Percentiles rank a stretch among this genome's conserved stretches.
These are phyloP conservation scores for Metopia argyrocephala DNA, from an alignment of 2,888 invertebrate species.

Conservation along the genomic window DNA sequence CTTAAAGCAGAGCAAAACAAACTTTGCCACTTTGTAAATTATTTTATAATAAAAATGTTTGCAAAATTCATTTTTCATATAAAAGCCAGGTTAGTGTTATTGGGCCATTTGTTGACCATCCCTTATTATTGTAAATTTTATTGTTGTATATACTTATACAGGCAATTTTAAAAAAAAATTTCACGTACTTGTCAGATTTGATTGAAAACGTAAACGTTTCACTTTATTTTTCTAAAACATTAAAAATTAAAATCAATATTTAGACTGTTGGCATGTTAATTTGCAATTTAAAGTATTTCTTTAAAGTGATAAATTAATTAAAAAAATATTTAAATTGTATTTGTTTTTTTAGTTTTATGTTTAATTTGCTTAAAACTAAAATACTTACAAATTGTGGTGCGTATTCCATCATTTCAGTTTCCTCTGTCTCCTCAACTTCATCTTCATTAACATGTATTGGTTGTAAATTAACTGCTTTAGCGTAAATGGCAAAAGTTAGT, in stretches of 20 bases:
- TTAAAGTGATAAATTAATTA: slow-evolving; percentile 7
- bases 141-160: too few species aligned
- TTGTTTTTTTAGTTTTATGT: background rate
- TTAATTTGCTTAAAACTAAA: slow-evolving; percentile 6
- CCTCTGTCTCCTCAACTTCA: slow-evolving; percentile 67
- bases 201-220: background rate
- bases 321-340: background rate
- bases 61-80: too few species aligned
- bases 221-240: background rate
- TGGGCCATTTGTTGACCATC: too few species aligned
- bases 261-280: background rate
- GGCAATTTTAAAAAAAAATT: background rate
- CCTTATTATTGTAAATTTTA: too few species aligned
- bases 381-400: slow-evolving; percentile 77
- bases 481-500: slow-evolving; percentile 58
- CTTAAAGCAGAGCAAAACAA: background rate
- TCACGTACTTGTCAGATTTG: background rate
- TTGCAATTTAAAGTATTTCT: slow-evolving; percentile 8
- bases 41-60: too few species aligned
- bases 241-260: background rate
- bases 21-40: background rate
- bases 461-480: slow-evolving; percentile 58
- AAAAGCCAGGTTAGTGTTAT: too few species aligned
- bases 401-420: slow-evolving; percentile 74
- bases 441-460: slow-evolving; percentile 68